A percentile compares a stretch with the other conserved stretches of the same genome.
These are phyloP conservation scores for Agrotis exclamationis DNA, from an alignment of 2,888 invertebrate genomes.

Conservation along the genomic window DNA sequence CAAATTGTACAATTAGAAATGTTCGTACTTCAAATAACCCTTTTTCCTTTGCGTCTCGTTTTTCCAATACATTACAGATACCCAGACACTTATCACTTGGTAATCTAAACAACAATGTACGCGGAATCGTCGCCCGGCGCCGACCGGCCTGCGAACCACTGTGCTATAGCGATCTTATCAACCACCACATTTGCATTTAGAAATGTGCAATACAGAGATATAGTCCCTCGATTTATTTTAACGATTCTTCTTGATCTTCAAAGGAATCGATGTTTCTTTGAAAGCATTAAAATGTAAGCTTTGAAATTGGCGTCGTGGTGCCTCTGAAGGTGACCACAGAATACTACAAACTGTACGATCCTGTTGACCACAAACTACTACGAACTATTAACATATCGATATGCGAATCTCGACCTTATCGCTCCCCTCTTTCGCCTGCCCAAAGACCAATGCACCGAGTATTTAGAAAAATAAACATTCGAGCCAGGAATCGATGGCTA, in stretches of 20 bases:
- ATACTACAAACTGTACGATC: not conserved
- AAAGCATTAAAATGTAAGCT: slow-evolving; percentile 26
- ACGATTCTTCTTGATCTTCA: slow-evolving; percentile 36
- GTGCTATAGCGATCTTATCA: slow-evolving; percentile 55
- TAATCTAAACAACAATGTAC: slow-evolving; percentile 58
- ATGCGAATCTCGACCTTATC: not conserved
- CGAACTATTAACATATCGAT: not conserved
- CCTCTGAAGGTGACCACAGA: not conserved
- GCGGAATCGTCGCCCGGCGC: slow-evolving; percentile 62
- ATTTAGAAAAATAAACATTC: slow-evolving; percentile 35
- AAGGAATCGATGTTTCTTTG: slow-evolving; percentile 36
- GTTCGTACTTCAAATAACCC: slow-evolving; percentile 14
- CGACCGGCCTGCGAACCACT: slow-evolving; percentile 48
- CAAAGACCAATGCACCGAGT: slow-evolving; percentile 19
- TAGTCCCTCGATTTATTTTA: slow-evolving; percentile 31
- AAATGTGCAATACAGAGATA: slow-evolving; percentile 51
- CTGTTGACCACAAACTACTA: not conserved
- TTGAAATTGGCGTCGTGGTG: slow-evolving; percentile 19
- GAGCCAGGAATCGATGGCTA: slow-evolving; percentile 46
- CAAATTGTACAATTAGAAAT: not conserved
- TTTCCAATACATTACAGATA: slow-evolving; percentile 28
- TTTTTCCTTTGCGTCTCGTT: slow-evolving; percentile 7
- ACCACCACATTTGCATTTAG: slow-evolving; percentile 61
- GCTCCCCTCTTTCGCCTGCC: not conserved
- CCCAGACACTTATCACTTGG: slow-evolving; percentile 48